A percentile compares a stretch with the other conserved stretches of the same genome.
phyloP scores from a whole-genome alignment of 2,888 invertebrate species.

The Conops quadrifasciatus region DNA sequence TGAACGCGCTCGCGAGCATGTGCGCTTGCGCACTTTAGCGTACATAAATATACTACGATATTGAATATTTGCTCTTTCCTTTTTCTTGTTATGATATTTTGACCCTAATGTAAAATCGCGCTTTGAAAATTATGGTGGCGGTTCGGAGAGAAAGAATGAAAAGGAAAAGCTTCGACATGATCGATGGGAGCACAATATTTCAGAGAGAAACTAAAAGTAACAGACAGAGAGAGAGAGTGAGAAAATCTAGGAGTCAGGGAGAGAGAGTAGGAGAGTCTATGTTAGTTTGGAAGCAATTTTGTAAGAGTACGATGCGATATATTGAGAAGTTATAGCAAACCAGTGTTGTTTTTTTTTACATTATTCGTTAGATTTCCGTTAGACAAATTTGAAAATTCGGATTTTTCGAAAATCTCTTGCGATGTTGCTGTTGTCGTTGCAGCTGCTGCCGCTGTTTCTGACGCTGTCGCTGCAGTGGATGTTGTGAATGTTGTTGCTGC shows the following conservation, averaged over 20 bases:
- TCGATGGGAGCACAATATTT: not conserved
- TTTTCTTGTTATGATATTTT: no score
- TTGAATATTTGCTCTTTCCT: no score
- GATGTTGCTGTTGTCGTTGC: conserved; percentile 43
- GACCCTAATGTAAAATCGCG: no score
- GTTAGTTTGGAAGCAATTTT: not conserved
- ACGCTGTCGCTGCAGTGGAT: conserved; percentile 44
- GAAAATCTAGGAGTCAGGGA: conserved; percentile 4
- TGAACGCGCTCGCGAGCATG: no score
- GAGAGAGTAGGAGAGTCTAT: not conserved
- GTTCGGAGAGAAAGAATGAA: conserved; percentile 16
- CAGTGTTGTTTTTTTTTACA: conserved; percentile 54
- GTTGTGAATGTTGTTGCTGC: conserved; percentile 44
- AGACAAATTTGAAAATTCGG: conserved; percentile 49
- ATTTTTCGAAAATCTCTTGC: conserved; percentile 45
- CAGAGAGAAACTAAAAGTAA: not conserved
- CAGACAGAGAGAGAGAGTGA: not conserved
- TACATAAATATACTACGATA: no score
- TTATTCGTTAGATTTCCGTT: conserved; percentile 55
- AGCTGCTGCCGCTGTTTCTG: conserved; percentile 43
- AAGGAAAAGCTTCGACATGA: not conserved
- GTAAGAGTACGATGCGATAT: not conserved
- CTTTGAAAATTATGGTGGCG: not conserved
- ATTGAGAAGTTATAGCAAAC: conserved; percentile 49
- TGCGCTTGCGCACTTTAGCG: no score